phyloP scores from a whole-genome alignment of 2,113 vertebrate genomes.

The Cebus imitator region DNA sequence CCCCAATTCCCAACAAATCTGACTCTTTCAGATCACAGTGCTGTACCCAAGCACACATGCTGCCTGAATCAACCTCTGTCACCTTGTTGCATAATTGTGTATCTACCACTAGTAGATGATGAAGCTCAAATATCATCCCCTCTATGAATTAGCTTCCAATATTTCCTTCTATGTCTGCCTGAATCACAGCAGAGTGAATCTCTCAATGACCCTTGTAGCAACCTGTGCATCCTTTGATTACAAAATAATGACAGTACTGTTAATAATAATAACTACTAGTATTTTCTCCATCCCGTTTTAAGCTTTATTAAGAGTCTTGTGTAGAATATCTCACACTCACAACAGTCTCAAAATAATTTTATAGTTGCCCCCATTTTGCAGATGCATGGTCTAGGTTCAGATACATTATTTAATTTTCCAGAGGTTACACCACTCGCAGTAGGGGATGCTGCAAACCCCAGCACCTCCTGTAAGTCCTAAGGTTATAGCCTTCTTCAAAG shows the following conservation, averaged over 20 bases:
- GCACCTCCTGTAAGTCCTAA: neutral
- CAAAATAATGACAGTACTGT: neutral
- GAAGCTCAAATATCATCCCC: neutral
- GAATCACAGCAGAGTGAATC: too few relatives aligned
- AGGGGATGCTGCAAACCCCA: neutral
- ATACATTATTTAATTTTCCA: neutral
- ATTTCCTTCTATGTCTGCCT: neutral
- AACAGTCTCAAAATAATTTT: neutral
- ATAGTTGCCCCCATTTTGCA: neutral
- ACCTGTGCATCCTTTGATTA: neutral
- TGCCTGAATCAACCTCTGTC: neutral
- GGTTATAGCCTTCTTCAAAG: accelerated
- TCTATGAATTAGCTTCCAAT: neutral
- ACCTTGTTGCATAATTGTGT: neutral
- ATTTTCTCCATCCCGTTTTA: neutral
- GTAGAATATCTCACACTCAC: neutral
- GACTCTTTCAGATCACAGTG: neutral
- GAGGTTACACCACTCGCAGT: neutral
- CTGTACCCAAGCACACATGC: neutral
- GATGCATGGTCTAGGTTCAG: neutral
- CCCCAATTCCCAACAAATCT: neutral
- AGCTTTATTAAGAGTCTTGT: neutral
- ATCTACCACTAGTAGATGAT: neutral
- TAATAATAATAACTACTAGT: neutral
- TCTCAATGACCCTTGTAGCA: neutral